A percentile compares a stretch with the other conserved stretches of the same genome.
These are phyloP conservation scores for Emydocephalus ijimae DNA, from an alignment of 2,113 vertebrate species.

Conservation along the genomic window DNA sequence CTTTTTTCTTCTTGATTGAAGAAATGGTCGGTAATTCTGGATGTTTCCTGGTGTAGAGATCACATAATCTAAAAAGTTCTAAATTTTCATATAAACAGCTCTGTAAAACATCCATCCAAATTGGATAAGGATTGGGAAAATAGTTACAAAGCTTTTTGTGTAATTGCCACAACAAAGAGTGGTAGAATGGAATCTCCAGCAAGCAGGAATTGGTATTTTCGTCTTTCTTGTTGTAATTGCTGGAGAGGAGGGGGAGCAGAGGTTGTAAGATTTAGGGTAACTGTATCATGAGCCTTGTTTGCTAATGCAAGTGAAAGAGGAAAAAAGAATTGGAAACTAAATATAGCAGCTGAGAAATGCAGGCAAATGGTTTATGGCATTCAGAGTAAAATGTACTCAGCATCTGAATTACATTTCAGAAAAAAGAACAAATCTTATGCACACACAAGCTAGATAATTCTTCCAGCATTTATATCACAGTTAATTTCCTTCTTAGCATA, in stretches of 20 bases:
- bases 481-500: background rate
- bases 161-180: background rate
- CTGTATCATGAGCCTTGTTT: conserved; percentile 4
- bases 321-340: conserved; percentile 17
- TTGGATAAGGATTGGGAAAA: background rate
- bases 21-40: background rate
- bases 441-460: background rate
- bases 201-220: background rate
- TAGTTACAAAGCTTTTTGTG: background rate
- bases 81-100: background rate
- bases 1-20: background rate
- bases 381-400: background rate
- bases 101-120: background rate
- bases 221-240: background rate
- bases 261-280: background rate
- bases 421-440: background rate
- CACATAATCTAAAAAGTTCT: background rate
- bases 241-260: no score
- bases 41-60: background rate
- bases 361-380: conserved; percentile 19
- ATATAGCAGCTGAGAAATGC: background rate
- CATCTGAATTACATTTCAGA: background rate
- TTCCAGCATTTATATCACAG: background rate
- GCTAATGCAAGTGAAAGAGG: background rate
- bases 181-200: background rate